Base-by-base conservation (phyloP, 2,888 invertebrate genomes). In the Pyrrhia umbra region DNA sequence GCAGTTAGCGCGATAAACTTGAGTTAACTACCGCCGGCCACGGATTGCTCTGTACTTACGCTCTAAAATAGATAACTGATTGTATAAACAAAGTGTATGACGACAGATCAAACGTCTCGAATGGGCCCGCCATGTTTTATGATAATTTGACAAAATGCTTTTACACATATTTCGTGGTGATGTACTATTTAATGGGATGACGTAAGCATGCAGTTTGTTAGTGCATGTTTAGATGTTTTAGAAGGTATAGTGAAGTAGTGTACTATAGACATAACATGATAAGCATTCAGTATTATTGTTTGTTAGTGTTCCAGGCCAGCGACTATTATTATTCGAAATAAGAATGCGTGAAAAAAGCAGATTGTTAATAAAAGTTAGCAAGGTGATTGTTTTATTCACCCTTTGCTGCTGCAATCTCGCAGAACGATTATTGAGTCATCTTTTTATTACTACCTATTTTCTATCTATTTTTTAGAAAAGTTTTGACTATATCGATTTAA, bases 21-120 rank as follows among this genome's bases (percentile, higher is more conserved):
- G 58, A 70, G 66, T 65, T 78, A 75, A 78, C 67, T 60, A 58
- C 70, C 47, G 51, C 49, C 64, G 63, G 60, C 49, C 55, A 58
- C 43, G 68, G 64, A 57, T 61, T 45, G 64, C 56, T 51, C 62
- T 39, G 51, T 56, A 54, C 59, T 71, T 46, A 55, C 39, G 68
- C 68, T 42, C 64, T 79, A 70, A 79, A 79, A 80, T 79, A 77
- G 69, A 80, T 62, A 80, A 77, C 49, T 65, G 60, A 79, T 80
- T 60, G 68, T 62, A 46, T 43, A 64, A 77, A 80, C 70, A 71
- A 64, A 77, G 55, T 68, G 78, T 58, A 54, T 59, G 70, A 55
- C 51, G 77, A 80, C 80, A 77, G 72, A 80, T 77, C 79, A 78
- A 75, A 77, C 70, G 68, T 63, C 60, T 46, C 51, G 23, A 61